Base-by-base conservation (phyloP, 2,888 invertebrate genomes). In the Chloromyia formosa region DNA sequence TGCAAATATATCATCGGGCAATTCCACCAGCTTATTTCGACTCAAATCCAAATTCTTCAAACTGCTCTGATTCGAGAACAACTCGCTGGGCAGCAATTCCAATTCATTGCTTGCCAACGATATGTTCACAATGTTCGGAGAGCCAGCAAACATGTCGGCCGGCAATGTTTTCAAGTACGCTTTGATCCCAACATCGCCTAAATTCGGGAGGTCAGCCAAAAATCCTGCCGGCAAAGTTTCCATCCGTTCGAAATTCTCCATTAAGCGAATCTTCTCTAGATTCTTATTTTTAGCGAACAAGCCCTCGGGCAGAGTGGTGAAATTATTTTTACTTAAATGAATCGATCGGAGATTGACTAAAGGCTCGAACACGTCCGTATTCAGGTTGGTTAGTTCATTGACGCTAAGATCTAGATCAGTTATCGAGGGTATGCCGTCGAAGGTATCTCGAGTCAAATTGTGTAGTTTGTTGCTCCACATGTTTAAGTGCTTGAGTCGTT, bases 401-500 rank as follows among this genome's bases (percentile, higher is more conserved):
- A 87, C 85, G 79, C 90, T 90, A 73, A 95, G 83, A 84, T 93
- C 92, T 76, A 95, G 86, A 77, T 88, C 88, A 79, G 88, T 86
- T 3, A 94, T 85, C 0, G 89, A 88, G 40, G 87, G 84, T 1
- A 91, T 87, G 62, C 91, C 89, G 40, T 88, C 87, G 80, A 93
- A 92, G 76, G 89, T 87, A 75, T 89, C 87, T 76, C 88, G 86
- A 16, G 89, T 87, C 53, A 93, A 86, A 83, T 89, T 88, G 23
- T 86, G 88, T 74, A 94, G 85, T 78, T 89, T 88, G 81, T 93
- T 94, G 79, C 89, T 88, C 89, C 91, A 91, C 42, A 94, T 82
- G 79, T 92, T 91, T 71, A 94, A 84, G 64, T 89, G 87, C 73
- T 85, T 84, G 75, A 93, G 82, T 78, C 88, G 87, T 72, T 86